A percentile compares a stretch with the other conserved stretches of the same genome.
Evolutionary conservation across 92 coral and sea anemone species (phyloP).

Genomic region (Scolanthus callimorphus): DNA sequence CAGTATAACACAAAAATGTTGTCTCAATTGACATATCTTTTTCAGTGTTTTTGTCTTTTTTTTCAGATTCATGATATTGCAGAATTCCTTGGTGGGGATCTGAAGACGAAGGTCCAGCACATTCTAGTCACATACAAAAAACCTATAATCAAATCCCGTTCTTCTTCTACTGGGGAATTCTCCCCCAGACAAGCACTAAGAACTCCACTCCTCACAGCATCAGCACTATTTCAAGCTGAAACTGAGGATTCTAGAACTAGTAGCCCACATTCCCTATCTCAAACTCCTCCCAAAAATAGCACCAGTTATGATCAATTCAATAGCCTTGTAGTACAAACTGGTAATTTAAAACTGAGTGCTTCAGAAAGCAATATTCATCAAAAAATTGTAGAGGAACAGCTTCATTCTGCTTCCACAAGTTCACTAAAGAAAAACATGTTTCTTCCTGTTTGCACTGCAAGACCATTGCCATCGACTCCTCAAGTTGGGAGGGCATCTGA

Average conservation of each 20-base stretch:
- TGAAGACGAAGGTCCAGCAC: slow-evolving; percentile 79
- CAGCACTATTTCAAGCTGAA: slow-evolving; percentile 45
- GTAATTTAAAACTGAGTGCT: slow-evolving; percentile 39
- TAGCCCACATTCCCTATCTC: not conserved
- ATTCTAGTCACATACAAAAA: slow-evolving; percentile 59
- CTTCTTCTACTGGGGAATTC: slow-evolving; percentile 22
- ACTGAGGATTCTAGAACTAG: not conserved
- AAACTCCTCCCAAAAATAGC: slow-evolving; percentile 2
- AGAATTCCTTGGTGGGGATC: slow-evolving; percentile 91
- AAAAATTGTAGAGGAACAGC: slow-evolving; percentile 19
- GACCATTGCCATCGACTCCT: slow-evolving; percentile 78
- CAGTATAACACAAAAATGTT: no score
- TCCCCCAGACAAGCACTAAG: slow-evolving; percentile 43
- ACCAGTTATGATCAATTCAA: slow-evolving; percentile 17
- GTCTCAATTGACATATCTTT: no score
- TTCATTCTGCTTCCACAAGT: slow-evolving; percentile 2
- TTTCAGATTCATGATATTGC: slow-evolving; percentile 93
- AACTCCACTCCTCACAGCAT: slow-evolving; percentile 54
- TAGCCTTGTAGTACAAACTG: slow-evolving; percentile 20
- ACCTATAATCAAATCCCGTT: slow-evolving; percentile 9
- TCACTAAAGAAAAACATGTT: slow-evolving; percentile 4
- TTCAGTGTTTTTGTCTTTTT: not conserved
- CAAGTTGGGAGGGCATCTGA: slow-evolving; percentile 9
- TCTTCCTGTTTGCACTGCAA: slow-evolving; percentile 18
- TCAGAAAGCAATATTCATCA: slow-evolving; percentile 51